Percentiles rank a stretch among this genome's conserved stretches.
Evolutionary conservation across 2,888 invertebrate species (phyloP).

Genomic region (Apodemia zela): DNA sequence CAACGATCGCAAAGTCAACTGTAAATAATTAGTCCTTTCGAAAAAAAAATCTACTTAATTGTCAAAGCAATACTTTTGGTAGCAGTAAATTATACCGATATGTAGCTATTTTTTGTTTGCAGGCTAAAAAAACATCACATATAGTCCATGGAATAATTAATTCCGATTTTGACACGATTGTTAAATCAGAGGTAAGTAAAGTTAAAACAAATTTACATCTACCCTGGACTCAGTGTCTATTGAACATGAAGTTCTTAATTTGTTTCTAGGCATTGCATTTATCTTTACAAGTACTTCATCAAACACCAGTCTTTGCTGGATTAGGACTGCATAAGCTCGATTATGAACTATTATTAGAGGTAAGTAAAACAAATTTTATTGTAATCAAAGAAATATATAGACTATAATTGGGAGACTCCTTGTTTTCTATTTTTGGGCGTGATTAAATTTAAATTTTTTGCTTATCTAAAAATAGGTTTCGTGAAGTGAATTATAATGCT

Average conservation of each 20-base stretch:
- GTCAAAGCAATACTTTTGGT: no score
- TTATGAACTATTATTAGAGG: conserved; percentile 48
- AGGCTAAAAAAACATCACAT: conserved; percentile 49
- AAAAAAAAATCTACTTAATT: no score
- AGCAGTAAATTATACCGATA: no score
- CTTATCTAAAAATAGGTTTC: no score
- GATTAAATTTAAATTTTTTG: no score
- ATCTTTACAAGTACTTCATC: conserved; percentile 53
- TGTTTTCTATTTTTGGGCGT: no score
- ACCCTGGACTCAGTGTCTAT: not conserved
- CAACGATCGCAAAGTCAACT: no score
- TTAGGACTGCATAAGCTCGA: conserved; percentile 47
- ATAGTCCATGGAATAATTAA: conserved; percentile 55
- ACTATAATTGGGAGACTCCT: no score
- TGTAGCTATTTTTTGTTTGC: conserved; percentile 30
- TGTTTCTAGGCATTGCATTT: conserved; percentile 50
- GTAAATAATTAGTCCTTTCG: no score
- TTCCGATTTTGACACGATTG: conserved; percentile 41
- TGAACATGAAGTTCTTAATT: not conserved
- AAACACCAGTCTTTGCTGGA: conserved; percentile 47
- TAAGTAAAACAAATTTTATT: conserved; percentile 30
- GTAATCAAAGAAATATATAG: no score
- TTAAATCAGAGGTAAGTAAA: conserved; percentile 49
- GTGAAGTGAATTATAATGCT: no score
- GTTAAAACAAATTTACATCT: not conserved